Conservation (phyloP, 2,888 invertebrate genomes). For the Harpagoxenus sublaevis region DNA sequence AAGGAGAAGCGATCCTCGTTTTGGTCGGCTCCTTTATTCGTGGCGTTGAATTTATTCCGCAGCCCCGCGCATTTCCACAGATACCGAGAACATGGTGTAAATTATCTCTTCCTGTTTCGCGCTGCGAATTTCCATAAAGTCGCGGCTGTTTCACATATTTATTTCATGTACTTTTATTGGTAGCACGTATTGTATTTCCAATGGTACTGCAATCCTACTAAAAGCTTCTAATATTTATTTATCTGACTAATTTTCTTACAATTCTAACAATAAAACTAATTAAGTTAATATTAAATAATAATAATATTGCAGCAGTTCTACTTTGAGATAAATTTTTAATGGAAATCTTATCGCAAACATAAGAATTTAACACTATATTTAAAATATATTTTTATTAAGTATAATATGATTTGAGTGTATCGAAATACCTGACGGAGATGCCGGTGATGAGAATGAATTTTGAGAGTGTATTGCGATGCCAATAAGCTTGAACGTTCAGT, state of each 20-base stretch:
- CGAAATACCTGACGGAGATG: neutral
- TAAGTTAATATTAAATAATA: neutral
- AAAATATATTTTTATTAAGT: conserved; percentile 1
- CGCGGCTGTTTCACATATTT: conserved; percentile 53
- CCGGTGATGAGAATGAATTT: neutral
- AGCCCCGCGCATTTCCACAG: neutral
- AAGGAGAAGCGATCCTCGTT: conserved; percentile 45
- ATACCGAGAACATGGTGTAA: conserved; percentile 36
- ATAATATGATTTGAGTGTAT: neutral
- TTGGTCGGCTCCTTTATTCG: conserved; percentile 39
- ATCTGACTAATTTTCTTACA: neutral
- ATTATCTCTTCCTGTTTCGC: conserved; percentile 54
- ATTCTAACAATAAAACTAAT: neutral
- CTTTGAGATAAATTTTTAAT: conserved; percentile 13
- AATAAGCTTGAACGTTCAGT: neutral
- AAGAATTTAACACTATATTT: conserved; percentile 13
- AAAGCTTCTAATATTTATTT: conserved; percentile 42
- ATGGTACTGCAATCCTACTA: conserved; percentile 39
- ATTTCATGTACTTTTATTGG: conserved; percentile 15
- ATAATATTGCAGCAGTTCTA: neutral
- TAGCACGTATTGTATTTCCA: conserved; percentile 49
- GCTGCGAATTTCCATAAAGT: conserved; percentile 51
- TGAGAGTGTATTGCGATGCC: neutral
- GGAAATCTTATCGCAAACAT: neutral
- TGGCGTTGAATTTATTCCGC: conserved; percentile 53